These are phyloP conservation scores for Hylaea fasciaria DNA, from an alignment of 2,888 invertebrate genomes.

Conservation along the genomic window DNA sequence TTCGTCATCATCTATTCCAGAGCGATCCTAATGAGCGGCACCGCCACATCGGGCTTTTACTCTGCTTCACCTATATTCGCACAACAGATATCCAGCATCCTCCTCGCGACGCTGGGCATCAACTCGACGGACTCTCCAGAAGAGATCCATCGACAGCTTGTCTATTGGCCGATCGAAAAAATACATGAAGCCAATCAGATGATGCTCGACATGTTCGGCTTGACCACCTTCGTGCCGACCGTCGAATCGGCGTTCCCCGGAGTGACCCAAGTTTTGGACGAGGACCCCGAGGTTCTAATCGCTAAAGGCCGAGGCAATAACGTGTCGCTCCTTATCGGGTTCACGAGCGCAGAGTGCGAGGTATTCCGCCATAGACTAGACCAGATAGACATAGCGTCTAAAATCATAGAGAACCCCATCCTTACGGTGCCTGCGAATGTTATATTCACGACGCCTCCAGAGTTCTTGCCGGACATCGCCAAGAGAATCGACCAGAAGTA, in stretches of 20 bases:
- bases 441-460: constrained; percentile 49
- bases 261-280: constrained; percentile 64
- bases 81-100: constrained; percentile 49
- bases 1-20: constrained; percentile 54
- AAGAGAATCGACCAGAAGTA: constrained; percentile 56
- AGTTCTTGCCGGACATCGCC: constrained; percentile 44
- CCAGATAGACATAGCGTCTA: constrained; percentile 55
- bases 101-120: constrained; percentile 75
- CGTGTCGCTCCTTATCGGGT: constrained; percentile 70
- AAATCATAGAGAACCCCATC: constrained; percentile 52
- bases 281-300: constrained; percentile 66
- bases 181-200: constrained; percentile 60
- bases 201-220: constrained; percentile 59
- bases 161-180: constrained; percentile 58
- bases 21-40: constrained; percentile 71
- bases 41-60: constrained; percentile 59
- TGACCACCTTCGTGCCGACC: constrained; percentile 67
- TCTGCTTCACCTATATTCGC: constrained; percentile 64
- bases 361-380: constrained; percentile 62
- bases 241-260: constrained; percentile 64
- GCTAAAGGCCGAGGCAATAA: constrained; percentile 60
- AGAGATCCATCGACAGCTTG: constrained; percentile 59
- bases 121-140: constrained; percentile 58
- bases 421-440: constrained; percentile 54
- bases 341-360: constrained; percentile 69